These are phyloP conservation scores for Leptopilina syphax DNA, from an alignment of 2,888 invertebrate genomes.

Conservation along the genomic window DNA sequence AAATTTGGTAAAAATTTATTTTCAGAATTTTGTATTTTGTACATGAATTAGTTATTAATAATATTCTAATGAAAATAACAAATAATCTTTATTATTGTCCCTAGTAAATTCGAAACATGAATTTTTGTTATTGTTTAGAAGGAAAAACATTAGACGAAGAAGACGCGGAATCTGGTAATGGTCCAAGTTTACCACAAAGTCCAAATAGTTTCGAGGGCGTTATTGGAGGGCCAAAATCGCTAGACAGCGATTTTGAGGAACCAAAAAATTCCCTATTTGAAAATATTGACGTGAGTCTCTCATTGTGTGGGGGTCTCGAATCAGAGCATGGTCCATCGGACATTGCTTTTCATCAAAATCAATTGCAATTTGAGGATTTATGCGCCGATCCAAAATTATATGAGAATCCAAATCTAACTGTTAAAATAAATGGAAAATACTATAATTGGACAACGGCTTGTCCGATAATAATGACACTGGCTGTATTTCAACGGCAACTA, in stretches of 20 bases:
- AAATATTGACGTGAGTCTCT: conserved; percentile 82
- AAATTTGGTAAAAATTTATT: no score
- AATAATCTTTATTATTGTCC: no score
- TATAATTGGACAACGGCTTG: conserved; percentile 95
- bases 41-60: no score
- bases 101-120: neutral
- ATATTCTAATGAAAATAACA: no score
- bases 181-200: conserved; percentile 95
- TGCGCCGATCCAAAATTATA: conserved; percentile 86
- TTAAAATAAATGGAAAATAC: conserved; percentile 91
- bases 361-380: conserved; percentile 79
- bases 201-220: conserved; percentile 92
- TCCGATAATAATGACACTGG: conserved; percentile 91
- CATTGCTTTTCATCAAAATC: conserved; percentile 81
- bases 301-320: conserved; percentile 86
- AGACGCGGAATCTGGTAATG: conserved; percentile 97
- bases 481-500: conserved; percentile 91
- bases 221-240: conserved; percentile 81
- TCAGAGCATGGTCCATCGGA: conserved; percentile 78
- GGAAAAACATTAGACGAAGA: conserved; percentile 84
- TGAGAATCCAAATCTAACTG: conserved; percentile 89
- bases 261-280: conserved; percentile 77
- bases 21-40: no score
- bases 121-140: conserved; percentile 56
- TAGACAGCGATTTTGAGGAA: conserved; percentile 92